Conservation (phyloP, 1,140 invertebrate genomes). For the Drosophila busckii region DNA sequence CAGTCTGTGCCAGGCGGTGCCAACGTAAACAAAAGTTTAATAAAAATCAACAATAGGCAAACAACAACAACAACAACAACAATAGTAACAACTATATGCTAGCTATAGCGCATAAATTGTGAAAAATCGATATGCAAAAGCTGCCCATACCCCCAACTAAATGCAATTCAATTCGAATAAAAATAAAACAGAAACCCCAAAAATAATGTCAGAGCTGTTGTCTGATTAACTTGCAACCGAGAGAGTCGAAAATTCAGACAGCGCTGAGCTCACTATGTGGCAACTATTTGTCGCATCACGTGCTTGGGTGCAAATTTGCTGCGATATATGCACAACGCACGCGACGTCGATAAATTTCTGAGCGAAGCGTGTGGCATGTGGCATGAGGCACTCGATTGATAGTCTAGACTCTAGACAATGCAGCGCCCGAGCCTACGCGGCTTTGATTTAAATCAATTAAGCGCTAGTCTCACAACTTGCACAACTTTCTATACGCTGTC, state of each 20-base stretch:
- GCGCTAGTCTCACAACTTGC: constrained; percentile 16
- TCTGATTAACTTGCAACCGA: constrained; percentile 58
- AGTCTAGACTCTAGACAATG: constrained; percentile 56
- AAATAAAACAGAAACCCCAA: constrained; percentile 26
- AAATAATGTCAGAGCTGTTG: constrained; percentile 33
- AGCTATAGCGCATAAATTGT: constrained; percentile 51
- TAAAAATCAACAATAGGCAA: constrained; percentile 38
- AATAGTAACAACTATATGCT: constrained; percentile 16
- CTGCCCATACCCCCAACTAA: constrained; percentile 25
- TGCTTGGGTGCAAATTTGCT: constrained; percentile 55
- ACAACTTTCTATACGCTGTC: constrained; percentile 24
- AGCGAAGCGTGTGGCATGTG: neutral
- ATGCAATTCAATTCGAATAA: constrained; percentile 46
- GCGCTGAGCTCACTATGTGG: too few species aligned
- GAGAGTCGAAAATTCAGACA: constrained; percentile 14
- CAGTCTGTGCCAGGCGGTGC: constrained; percentile 61
- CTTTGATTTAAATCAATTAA: constrained; percentile 76
- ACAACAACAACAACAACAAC: constrained; percentile 17
- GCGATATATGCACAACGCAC: constrained; percentile 67
- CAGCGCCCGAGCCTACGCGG: constrained; percentile 47
- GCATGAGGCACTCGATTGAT: constrained; percentile 53
- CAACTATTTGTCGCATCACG: constrained; percentile 76
- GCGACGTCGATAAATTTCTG: constrained; percentile 55
- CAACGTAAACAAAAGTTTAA: constrained; percentile 77
- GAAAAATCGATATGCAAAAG: constrained; percentile 68